Percentiles rank a stretch among this genome's conserved stretches.
Evolutionary conservation across 2,888 invertebrate species (phyloP).

Genomic region (Linyphia triangularis): DNA sequence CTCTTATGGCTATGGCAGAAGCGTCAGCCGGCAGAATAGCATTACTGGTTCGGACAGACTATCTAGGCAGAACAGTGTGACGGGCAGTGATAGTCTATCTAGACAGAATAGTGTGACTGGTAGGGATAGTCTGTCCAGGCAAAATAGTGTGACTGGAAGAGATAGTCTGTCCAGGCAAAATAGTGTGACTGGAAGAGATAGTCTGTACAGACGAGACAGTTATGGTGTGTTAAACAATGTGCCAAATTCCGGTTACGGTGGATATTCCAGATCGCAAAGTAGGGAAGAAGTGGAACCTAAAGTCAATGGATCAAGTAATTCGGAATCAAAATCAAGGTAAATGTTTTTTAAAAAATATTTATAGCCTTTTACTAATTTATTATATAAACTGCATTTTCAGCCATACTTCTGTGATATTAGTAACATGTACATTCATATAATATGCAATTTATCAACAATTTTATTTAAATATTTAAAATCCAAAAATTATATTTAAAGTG

Average conservation of each 20-base stretch:
- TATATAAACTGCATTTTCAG: too few species aligned
- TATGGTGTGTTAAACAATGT: constrained; percentile 43
- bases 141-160: constrained; percentile 45
- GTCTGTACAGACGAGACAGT: constrained; percentile 55
- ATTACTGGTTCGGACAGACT: constrained; percentile 50
- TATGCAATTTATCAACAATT: too few species aligned
- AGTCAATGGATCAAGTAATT: constrained; percentile 47
- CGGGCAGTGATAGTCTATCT: constrained; percentile 9
- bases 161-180: constrained; percentile 49
- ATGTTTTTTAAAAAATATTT: neutral
- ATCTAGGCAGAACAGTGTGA: constrained; percentile 43
- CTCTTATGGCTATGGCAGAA: constrained; percentile 26
- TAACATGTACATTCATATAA: too few species aligned
- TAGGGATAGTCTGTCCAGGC: constrained; percentile 53
- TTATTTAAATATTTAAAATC: too few species aligned
- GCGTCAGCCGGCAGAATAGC: constrained; percentile 68
- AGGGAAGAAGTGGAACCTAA: constrained; percentile 58
- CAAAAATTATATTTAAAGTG: too few species aligned
- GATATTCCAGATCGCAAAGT: constrained; percentile 67
- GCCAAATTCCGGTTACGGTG: constrained; percentile 15
- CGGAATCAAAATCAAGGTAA: constrained; percentile 67
- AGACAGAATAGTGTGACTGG: constrained; percentile 44
- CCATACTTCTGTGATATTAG: too few species aligned
- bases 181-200: constrained; percentile 61
- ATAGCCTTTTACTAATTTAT: too few species aligned